Evolutionary conservation across 2,113 vertebrate genomes (phyloP), one percentile per base, ranked within the genome.

Genomic region (Neolamprologus sp.): DNA sequence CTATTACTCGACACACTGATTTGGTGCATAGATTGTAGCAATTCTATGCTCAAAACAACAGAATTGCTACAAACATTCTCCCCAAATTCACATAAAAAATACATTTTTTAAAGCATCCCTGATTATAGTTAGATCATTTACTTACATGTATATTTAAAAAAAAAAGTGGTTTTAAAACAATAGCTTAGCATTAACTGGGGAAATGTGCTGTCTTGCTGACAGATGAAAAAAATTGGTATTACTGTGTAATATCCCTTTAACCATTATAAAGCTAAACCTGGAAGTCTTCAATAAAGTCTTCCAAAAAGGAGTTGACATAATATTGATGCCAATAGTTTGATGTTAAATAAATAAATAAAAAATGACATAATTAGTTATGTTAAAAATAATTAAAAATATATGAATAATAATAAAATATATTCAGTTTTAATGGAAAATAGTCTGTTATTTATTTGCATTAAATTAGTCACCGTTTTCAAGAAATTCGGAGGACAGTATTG

Each of bases 361-460:
- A 26, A 49, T 28, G 1, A 11, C 42, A 23, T 4, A 75, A 75
- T 47, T 45, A 47, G 23, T 75, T 47, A 47, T 47, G 68, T 75
- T 47, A 7, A 26, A 73, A 73, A 45, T 33, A 71, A 30, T 4
- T 1, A 0, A 17, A 2, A 5, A 9, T n/a, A n/a, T 0, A 26
- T 17, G 2, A 33, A 60, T 33, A 60, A 33, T 33, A 33, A 63
- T 19, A 33, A 73, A 75, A 42, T 14, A 6, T 1, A 17, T 13
- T 75, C 14, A 28, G 14, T 47, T 75, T 78, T 78, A 30, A 78
- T 78, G 42, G 26, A 49, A 47, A 75, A 75, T 28, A 9, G 14
- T 45, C 68, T 23, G 19, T 71, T 71, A 26, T 3, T 71, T 7
- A 47, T 28, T 28, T 75, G 21, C 16, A 47, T 75, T 75, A 19